Base-by-base conservation (phyloP, 2,888 invertebrate species). In the Ariolimax columbianus region DNA sequence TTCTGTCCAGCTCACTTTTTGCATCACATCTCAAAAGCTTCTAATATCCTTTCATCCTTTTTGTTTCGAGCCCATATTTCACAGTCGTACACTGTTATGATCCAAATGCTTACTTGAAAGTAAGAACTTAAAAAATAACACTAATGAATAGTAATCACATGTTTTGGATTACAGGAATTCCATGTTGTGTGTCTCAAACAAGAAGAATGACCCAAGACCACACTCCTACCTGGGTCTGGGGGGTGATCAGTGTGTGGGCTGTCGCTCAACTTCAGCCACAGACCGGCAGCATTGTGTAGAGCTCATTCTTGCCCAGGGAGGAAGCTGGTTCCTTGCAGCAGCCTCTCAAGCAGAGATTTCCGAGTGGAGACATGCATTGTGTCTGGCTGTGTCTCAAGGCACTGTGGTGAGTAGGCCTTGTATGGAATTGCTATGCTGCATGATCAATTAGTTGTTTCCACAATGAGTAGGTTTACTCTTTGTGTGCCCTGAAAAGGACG, bases 251-350 rank as follows among this genome's bases (percentile, higher is more conserved):
- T 98, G 97, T 91, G 96, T 96, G 77, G 98, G 97, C 1, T 97
- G 97, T 73, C 95, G 97, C 43, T 95, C 97, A 85, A 89, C 92
- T 33, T 96, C 97, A 90, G 94, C 96, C 81, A 95, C 96, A 0
- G 96, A 96, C 40, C 95, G 97, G 40, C 97, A 97, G 26, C 97
- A 98, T 94, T 97, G 97, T 89, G 97, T 98, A 94, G 97, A 97
- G 90, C 95, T 97, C n/a, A 96, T 96, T 26, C 89, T 95, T 26
- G 94, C 95, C 17, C 94, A 95, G 87, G 95, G 95, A 73, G 95
- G 95, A 86, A 89, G 91, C 36, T 90, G 94, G 88, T 96, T 97
- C 91, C 95, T 98, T 88, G 97, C 97, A 0, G 97, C 97, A 0
- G 97, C 97, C 0, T 97, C 97, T 91, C 97, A 97, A 91, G 96